Evolutionary conservation across 2,888 invertebrate genomes (phyloP).

Genomic region (Catocala sponsa): DNA sequence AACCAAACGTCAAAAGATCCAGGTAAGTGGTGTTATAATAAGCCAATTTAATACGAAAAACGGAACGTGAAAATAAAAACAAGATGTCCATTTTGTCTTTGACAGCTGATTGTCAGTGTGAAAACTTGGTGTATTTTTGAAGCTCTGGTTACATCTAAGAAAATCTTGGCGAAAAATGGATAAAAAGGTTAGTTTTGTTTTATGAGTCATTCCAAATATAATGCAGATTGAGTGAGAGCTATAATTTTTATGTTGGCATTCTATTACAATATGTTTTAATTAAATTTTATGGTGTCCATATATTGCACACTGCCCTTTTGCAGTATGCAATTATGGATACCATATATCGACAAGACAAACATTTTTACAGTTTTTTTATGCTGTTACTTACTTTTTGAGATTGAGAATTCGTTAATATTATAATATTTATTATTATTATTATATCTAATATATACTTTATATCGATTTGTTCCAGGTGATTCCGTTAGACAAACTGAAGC

Average conservation of each 20-base stretch:
- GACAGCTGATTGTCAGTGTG: conserved; percentile 2
- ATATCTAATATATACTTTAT: background rate
- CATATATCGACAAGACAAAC: too few relatives aligned
- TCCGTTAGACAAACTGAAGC: background rate
- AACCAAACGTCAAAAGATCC: conserved; percentile 9
- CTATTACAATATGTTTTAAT: background rate
- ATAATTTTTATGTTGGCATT: background rate
- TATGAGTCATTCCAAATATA: background rate
- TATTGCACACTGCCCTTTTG: background rate
- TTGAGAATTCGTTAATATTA: background rate
- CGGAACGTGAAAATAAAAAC: background rate
- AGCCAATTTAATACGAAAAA: background rate
- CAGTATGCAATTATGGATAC: too few relatives aligned
- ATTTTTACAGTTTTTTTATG: background rate
- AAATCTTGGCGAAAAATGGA: conserved; percentile 1
- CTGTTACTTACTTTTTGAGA: background rate
- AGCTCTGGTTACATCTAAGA: background rate
- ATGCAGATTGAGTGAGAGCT: background rate
- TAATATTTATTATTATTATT: background rate
- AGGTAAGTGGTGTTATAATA: background rate
- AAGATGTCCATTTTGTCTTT: background rate
- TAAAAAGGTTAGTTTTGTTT: background rate
- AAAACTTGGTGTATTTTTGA: background rate
- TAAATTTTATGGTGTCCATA: conserved; percentile 1
- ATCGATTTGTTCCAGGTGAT: background rate